Conservation (phyloP, 1,140 invertebrate genomes). For the Lethrus apterus region DNA sequence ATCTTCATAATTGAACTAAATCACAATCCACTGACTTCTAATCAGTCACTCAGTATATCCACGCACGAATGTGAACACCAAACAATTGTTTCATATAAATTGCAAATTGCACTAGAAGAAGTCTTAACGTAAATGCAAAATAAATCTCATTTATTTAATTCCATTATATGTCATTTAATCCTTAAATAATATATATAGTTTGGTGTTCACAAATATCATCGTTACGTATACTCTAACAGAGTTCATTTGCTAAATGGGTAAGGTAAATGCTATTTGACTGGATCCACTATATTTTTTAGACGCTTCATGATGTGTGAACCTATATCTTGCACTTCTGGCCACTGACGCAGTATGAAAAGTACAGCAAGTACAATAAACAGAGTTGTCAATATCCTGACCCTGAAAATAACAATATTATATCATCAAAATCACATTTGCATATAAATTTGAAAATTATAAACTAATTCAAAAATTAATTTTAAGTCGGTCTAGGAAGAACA, state of each 20-base stretch:
- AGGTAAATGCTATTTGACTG: slow-evolving; percentile 51
- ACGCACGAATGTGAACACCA: slow-evolving; percentile 4
- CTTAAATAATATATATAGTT: neutral
- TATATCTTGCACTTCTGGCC: slow-evolving; percentile 78
- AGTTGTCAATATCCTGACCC: slow-evolving; percentile 78
- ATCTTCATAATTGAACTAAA: slow-evolving; percentile 12
- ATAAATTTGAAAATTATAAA: neutral
- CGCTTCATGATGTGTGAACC: slow-evolving; percentile 60
- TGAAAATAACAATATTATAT: slow-evolving; percentile 46
- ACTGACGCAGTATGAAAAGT: slow-evolving; percentile 78
- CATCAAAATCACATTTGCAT: neutral
- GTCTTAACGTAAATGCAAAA: too few relatives aligned
- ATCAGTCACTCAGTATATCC: slow-evolving; percentile 2
- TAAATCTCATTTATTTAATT: slow-evolving; percentile 4
- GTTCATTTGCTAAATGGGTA: slow-evolving; percentile 12
- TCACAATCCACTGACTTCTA: slow-evolving; percentile 3
- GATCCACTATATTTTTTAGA: slow-evolving; percentile 56
- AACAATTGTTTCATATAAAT: neutral
- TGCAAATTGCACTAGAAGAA: neutral
- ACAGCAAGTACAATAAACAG: slow-evolving; percentile 68
- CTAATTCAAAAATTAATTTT: too few relatives aligned
- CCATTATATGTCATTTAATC: slow-evolving; percentile 4
- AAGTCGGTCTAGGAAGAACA: too few relatives aligned
- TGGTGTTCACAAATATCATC: slow-evolving; percentile 8
- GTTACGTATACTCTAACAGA: slow-evolving; percentile 2